A percentile compares a stretch with the other conserved stretches of the same genome.
These are phyloP conservation scores for Meloidogyne hapla DNA, from an alignment of 1,140 invertebrate genomes.

Conservation along the genomic window DNA sequence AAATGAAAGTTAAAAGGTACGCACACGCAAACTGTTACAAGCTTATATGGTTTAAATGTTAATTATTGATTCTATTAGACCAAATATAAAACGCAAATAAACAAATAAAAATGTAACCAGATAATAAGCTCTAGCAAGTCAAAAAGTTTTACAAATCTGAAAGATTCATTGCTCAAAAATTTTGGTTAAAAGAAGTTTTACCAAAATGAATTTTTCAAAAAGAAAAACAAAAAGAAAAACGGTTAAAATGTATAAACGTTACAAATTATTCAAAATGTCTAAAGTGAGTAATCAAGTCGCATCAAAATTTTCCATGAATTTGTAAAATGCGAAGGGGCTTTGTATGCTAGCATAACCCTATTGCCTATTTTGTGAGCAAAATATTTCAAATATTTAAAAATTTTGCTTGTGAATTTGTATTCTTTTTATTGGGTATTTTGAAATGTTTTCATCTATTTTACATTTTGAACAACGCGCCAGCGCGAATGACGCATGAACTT, in stretches of 20 bases:
- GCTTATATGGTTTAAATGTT: no score
- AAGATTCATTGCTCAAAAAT: neutral
- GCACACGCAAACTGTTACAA: no score
- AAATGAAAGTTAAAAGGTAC: no score
- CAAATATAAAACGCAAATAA: no score
- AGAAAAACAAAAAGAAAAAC: neutral
- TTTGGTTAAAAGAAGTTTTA: neutral
- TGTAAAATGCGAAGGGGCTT: no score
- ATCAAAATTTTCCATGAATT: no score
- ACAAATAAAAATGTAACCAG: neutral
- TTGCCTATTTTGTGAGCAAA: neutral
- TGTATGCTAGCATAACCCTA: no score
- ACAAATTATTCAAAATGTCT: neutral
- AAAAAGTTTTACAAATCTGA: neutral
- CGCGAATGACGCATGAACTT: neutral
- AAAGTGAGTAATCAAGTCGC: neutral
- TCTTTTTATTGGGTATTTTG: neutral
- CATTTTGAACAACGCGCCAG: neutral
- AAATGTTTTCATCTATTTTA: neutral
- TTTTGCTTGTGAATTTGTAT: neutral
- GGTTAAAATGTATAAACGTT: no score
- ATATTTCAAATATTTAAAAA: neutral
- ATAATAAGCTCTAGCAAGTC: no score
- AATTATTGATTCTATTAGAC: no score
- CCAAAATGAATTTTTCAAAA: neutral